phyloP scores from a whole-genome alignment of 1,140 invertebrate genomes.

The Drosophila nigromelanica region DNA sequence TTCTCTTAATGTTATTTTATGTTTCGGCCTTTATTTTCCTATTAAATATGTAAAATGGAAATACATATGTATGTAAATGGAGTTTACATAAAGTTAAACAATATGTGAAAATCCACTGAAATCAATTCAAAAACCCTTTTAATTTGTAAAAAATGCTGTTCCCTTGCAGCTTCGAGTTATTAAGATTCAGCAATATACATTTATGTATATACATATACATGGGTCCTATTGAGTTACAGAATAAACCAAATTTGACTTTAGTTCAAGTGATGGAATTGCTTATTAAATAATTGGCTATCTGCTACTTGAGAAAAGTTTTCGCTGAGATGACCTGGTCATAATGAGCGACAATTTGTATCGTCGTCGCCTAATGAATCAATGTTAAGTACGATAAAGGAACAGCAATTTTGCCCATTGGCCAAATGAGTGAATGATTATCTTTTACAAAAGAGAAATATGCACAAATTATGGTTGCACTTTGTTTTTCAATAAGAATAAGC shows the following conservation, averaged over 20 bases:
- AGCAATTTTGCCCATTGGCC: conserved; percentile 3
- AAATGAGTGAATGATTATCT: conserved; percentile 15
- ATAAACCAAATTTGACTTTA: not conserved
- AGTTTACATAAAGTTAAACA: no score
- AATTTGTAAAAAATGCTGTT: not conserved
- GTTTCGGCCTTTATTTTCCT: no score
- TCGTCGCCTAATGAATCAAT: conserved; percentile 50
- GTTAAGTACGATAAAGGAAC: no score
- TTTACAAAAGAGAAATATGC: conserved; percentile 43
- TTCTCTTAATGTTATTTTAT: no score
- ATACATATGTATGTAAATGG: no score
- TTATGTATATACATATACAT: no score
- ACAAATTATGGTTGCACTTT: conserved; percentile 39
- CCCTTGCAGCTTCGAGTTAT: no score
- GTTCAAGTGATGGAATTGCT: conserved; percentile 31
- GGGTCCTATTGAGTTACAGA: no score
- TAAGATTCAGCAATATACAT: no score
- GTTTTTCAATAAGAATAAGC: conserved; percentile 22
- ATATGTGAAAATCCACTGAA: not conserved
- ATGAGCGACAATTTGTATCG: conserved; percentile 20
- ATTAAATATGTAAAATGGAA: no score
- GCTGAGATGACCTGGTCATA: not conserved
- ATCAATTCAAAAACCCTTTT: no score
- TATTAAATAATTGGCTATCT: conserved; percentile 24
- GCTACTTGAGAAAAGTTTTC: conserved; percentile 31